Percentiles rank a stretch among this genome's conserved stretches.
phyloP scores from a whole-genome alignment of 2,888 invertebrate species.

The Sminthurides aquaticus region DNA sequence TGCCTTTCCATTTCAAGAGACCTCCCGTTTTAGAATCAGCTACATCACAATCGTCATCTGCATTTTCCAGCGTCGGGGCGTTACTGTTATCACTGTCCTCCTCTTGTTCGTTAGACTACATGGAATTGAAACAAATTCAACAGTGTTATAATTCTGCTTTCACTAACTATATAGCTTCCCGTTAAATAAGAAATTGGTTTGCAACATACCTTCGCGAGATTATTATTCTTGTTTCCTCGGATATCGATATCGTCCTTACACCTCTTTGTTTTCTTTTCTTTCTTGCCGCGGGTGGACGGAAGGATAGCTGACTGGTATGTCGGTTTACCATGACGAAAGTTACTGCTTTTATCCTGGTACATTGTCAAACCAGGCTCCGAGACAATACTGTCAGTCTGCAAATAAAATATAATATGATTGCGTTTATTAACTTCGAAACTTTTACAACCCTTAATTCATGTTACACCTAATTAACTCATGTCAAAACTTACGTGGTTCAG shows the following conservation, averaged over 20 bases:
- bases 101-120: background rate
- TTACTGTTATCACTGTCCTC: background rate
- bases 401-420: constrained; percentile 6
- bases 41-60: background rate
- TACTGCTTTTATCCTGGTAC: constrained; percentile 26
- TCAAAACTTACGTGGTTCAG: constrained; percentile 34
- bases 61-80: background rate
- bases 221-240: background rate
- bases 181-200: background rate
- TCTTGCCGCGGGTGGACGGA: constrained; percentile 24
- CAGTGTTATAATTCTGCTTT: no score
- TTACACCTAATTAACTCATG: no score
- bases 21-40: constrained; percentile 47
- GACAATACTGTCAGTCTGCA: constrained; percentile 41
- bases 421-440: background rate
- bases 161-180: background rate
- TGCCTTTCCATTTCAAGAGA: constrained; percentile 70
- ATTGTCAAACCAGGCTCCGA: constrained; percentile 38
- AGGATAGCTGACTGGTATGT: constrained; percentile 42
- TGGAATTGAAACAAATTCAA: no score
- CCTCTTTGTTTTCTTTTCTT: constrained; percentile 22
- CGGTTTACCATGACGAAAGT: constrained; percentile 42
- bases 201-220: background rate
- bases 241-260: constrained; percentile 11
- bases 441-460: background rate